Conservation (phyloP, 2,797 vertebrate genomes). For the Lacerta agilis region DNA sequence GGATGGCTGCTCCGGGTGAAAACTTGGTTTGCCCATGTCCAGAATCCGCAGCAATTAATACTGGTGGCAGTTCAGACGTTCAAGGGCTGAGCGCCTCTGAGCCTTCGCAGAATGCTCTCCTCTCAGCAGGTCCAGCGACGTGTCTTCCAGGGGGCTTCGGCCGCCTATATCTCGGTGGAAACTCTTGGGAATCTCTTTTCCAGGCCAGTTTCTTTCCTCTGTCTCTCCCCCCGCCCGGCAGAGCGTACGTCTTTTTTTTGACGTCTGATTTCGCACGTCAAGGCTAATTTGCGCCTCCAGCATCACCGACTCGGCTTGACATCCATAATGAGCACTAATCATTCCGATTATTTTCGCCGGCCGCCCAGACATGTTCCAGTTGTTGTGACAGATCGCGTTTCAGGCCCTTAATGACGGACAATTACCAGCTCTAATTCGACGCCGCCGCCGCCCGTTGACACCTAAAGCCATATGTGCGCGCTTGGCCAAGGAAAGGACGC, state of each 20-base stretch:
- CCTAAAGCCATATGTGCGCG: slow-evolving; percentile 83
- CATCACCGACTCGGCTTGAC: slow-evolving; percentile 84
- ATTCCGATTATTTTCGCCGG: slow-evolving; percentile 85
- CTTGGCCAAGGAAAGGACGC: not conserved
- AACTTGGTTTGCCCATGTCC: not conserved
- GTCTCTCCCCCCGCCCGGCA: too few species aligned
- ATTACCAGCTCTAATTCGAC: slow-evolving; percentile 85
- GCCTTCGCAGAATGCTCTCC: not conserved
- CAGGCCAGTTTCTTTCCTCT: not conserved
- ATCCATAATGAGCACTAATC: slow-evolving; percentile 87
- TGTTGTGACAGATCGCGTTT: slow-evolving; percentile 89
- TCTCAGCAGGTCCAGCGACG: not conserved
- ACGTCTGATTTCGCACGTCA: slow-evolving; percentile 82
- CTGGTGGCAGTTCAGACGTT: not conserved
- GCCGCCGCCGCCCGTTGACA: slow-evolving; percentile 78
- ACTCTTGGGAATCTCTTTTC: too few species aligned
- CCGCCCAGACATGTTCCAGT: slow-evolving; percentile 84
- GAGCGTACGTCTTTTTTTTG: not conserved
- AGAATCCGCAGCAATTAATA: not conserved
- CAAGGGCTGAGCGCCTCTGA: not conserved
- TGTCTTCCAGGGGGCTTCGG: not conserved
- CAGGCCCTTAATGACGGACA: slow-evolving; percentile 86
- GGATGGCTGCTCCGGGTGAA: not conserved
- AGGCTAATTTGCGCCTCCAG: slow-evolving; percentile 85
- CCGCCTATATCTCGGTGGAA: not conserved